Evolutionary conservation across 2,113 vertebrate genomes (phyloP), one percentile per base, ranked within the genome.

Genomic region (Nannobrachium achirus): DNA sequence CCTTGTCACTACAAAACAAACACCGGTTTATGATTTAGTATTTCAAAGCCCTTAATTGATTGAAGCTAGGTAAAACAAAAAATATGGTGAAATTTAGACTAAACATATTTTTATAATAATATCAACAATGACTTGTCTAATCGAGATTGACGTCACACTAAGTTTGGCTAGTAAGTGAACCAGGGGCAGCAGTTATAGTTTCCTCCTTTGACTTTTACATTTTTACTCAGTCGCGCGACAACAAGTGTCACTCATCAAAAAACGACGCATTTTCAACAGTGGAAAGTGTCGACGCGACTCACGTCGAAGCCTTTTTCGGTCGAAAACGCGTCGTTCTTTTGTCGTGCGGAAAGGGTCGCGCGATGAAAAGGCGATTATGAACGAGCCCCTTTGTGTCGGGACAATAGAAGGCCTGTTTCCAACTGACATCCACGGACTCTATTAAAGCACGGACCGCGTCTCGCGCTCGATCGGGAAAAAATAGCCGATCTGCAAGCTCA

Each of bases 371-470:
- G 25, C 25, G 25, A 33, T 33, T 33, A 33, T 33, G 25, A 33
- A 33, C 25, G 25, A 33, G 25, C 25, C 25, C 25, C 25, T 92
- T 91, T 89, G 86, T 89, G 81, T 81, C 61, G 44, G 63, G 69
- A 85, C 85, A 61, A 72, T 73, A 60, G n/a, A 69, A 69, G 91
- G 92, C 91, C 93, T 91, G 66, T 69, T 18, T 56, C 63, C 39
- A 72, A 71, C 78, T 65, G 40, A 13, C 10, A 90, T 86, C 93
- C 86, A 52, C 85, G 91, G 72, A 19, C 87, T 93, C 71, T 60
- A 9, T 73, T 90, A 1, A 42, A 56, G 18, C 14, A 6, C 10
- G 19, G 1, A 7, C 82, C 73, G 70, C 68, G 58, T 11, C 40
- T 0, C 13, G 6, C 71, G 56, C 66, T n/a, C 52, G 18, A 64